phyloP scores from a whole-genome alignment of 2,888 invertebrate genomes.

The Mesorhabditis spiculigera region DNA sequence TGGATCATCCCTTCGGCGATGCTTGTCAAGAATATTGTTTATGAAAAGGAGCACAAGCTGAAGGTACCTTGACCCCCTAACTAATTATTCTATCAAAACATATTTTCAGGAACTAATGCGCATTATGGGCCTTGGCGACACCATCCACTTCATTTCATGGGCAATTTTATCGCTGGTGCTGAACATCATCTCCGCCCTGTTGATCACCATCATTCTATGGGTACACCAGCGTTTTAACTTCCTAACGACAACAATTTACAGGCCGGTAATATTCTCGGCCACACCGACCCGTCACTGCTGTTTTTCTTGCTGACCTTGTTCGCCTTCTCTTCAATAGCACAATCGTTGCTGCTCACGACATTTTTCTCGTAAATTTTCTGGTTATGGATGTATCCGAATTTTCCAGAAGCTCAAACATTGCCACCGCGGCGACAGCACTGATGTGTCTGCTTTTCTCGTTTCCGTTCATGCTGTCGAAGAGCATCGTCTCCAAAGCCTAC shows the following conservation, averaged over 20 bases:
- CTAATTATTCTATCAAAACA: neutral
- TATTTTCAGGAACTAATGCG: constrained; percentile 63
- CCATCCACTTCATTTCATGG: constrained; percentile 68
- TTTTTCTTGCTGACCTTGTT: constrained; percentile 69
- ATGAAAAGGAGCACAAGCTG: constrained; percentile 63
- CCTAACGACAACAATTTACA: too few species aligned
- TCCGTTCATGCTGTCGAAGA: constrained; percentile 36
- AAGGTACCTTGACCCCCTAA: constrained; percentile 58
- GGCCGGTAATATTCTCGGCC: constrained; percentile 70
- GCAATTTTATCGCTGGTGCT: constrained; percentile 65
- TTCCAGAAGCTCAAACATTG: constrained; percentile 66
- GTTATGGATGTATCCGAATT: constrained; percentile 51
- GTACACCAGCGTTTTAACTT: too few species aligned
- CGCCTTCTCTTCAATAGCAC: constrained; percentile 54
- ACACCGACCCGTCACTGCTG: constrained; percentile 69
- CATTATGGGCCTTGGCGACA: constrained; percentile 66
- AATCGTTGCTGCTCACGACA: constrained; percentile 60
- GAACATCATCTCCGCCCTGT: constrained; percentile 18
- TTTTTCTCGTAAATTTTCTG: constrained; percentile 1
- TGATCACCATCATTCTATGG: constrained; percentile 9
- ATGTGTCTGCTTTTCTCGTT: neutral
- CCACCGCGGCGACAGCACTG: constrained; percentile 62
- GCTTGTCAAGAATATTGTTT: constrained; percentile 64
- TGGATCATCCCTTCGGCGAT: constrained; percentile 63
- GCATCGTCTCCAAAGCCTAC: neutral